These are phyloP conservation scores for Hymenochirus boettgeri DNA, from an alignment of 2,113 vertebrate species.

Conservation along the genomic window DNA sequence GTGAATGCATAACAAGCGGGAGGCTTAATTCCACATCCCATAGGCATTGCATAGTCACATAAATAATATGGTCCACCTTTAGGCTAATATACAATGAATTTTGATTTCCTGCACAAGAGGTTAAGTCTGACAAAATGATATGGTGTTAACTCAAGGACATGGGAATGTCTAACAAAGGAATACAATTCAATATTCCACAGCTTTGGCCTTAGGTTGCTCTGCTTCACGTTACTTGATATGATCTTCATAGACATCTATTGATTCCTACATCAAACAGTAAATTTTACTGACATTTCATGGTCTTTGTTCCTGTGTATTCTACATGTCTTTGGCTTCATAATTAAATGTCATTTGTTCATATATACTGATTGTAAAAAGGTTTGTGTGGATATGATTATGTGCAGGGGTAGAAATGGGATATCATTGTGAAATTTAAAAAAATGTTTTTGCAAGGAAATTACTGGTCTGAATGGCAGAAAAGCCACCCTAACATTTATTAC, in stretches of 20 bases:
- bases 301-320: conserved; percentile 23
- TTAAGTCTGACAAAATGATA: conserved; percentile 6
- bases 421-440: too few relatives aligned
- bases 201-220: conserved; percentile 8
- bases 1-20: too few relatives aligned
- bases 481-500: too few relatives aligned
- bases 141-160: background rate
- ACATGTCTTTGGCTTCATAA: conserved; percentile 18
- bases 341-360: conserved; percentile 25
- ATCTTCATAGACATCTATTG: conserved; percentile 35
- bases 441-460: too few relatives aligned
- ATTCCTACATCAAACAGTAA: conserved; percentile 28
- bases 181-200: background rate
- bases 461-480: too few relatives aligned
- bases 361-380: conserved; percentile 15
- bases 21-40: too few relatives aligned
- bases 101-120: background rate
- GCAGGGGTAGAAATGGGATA: too few relatives aligned
- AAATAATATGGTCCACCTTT: too few relatives aligned
- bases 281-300: conserved; percentile 32
- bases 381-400: background rate
- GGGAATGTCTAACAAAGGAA: background rate
- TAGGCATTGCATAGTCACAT: too few relatives aligned
- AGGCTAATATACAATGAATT: too few relatives aligned
- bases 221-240: conserved; percentile 23